Percentiles rank a stretch among this genome's conserved stretches.
Evolutionary conservation across 2,797 vertebrate genomes (phyloP).

Genomic region (Acanthiza pusilla): DNA sequence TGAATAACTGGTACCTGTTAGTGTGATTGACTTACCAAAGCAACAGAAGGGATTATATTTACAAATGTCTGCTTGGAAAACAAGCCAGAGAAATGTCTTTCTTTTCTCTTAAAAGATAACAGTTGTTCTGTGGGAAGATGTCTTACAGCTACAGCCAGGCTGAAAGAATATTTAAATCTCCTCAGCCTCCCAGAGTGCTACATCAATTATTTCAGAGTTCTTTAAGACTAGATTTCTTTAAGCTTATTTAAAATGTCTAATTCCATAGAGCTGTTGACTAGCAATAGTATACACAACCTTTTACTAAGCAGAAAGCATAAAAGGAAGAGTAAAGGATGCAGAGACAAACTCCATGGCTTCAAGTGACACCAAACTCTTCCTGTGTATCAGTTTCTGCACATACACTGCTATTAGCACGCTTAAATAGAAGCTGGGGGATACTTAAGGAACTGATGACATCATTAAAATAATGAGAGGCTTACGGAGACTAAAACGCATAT

Average conservation of each 20-base stretch:
- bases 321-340: background rate
- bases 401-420: background rate
- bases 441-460: background rate
- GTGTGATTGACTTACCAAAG: slow-evolving; percentile 75
- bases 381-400: background rate
- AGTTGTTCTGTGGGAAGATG: slow-evolving; percentile 14
- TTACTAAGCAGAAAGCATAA: background rate
- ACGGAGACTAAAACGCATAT: background rate
- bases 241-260: background rate
- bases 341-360: background rate
- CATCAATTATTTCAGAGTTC: slow-evolving; percentile 2
- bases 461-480: background rate
- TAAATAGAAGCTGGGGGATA: background rate
- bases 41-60: slow-evolving; percentile 63
- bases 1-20: slow-evolving; percentile 80
- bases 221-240: background rate
- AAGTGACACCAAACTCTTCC: background rate
- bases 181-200: background rate
- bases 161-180: slow-evolving; percentile 32
- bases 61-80: slow-evolving; percentile 45
- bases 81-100: slow-evolving; percentile 43
- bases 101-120: slow-evolving; percentile 38
- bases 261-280: background rate
- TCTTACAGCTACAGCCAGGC: background rate
- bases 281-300: background rate